A percentile compares a stretch with the other conserved stretches of the same genome.
Conservation (phyloP, 2,888 invertebrate species). For the Thelaira solivaga region DNA sequence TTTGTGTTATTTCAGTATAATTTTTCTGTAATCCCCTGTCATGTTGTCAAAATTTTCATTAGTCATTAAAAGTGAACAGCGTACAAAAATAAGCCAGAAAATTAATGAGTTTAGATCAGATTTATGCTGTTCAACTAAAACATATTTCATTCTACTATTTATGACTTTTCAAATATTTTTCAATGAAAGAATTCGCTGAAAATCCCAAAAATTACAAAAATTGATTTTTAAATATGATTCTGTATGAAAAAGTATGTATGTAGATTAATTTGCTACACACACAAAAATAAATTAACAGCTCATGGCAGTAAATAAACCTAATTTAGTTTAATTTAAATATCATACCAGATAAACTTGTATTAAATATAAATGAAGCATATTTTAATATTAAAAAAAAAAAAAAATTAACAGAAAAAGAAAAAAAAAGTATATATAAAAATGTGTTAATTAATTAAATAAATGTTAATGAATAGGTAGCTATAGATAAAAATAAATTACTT, state of each 20-base stretch:
- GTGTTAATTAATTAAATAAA: constrained; percentile 29
- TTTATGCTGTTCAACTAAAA: constrained; percentile 11
- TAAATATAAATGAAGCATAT: background rate
- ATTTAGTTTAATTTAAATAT: background rate
- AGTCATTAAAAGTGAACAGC: constrained; percentile 20
- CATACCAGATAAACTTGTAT: constrained; percentile 3
- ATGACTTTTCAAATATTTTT: no score
- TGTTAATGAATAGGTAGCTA: constrained; percentile 12
- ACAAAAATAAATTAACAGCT: no score
- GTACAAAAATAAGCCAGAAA: background rate
- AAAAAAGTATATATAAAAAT: constrained; percentile 8
- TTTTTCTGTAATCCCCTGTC: constrained; percentile 6
- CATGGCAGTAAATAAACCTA: background rate
- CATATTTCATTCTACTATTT: background rate
- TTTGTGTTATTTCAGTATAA: background rate
- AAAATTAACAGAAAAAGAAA: constrained; percentile 9
- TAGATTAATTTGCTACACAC: no score
- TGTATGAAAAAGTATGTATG: no score
- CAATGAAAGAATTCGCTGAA: no score
- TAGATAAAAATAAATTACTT: constrained; percentile 24
- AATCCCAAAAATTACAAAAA: no score
- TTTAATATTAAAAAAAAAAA: background rate
- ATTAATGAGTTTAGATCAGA: constrained; percentile 34
- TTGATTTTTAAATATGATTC: no score
- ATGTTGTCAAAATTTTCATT: constrained; percentile 23